Evolutionary conservation across 2,888 invertebrate species (phyloP).

Genomic region (Ectobius pallidus): DNA sequence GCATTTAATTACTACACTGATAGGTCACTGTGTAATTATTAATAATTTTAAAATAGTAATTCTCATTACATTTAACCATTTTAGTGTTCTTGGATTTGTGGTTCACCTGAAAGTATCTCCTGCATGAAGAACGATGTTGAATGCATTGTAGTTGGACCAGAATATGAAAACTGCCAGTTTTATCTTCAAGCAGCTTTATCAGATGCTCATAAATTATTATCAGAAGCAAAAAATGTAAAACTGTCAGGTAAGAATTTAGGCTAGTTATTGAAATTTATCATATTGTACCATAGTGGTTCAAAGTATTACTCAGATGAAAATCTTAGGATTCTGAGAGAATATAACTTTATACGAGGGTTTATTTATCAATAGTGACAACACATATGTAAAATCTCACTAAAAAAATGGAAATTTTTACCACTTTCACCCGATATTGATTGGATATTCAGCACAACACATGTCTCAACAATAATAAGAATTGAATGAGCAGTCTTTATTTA

Average conservation of each 20-base stretch:
- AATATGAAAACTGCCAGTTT: constrained; percentile 58
- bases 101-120: constrained; percentile 62
- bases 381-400: too few relatives aligned
- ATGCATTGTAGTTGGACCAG: constrained; percentile 66
- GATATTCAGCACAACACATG: neutral
- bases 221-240: neutral
- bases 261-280: neutral
- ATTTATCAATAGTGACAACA: neutral
- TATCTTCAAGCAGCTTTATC: constrained; percentile 72
- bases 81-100: constrained; percentile 63
- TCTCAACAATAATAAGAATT: too few relatives aligned
- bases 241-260: neutral
- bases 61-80: too few relatives aligned
- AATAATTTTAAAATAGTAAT: too few relatives aligned
- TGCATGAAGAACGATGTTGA: constrained; percentile 67
- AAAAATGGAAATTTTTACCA: too few relatives aligned
- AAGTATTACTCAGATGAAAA: neutral
- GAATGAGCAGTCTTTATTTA: neutral
- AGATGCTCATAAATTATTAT: constrained; percentile 53
- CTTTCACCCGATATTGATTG: too few relatives aligned
- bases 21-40: too few relatives aligned
- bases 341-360: neutral
- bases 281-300: neutral
- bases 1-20: too few relatives aligned
- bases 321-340: neutral